Evolutionary conservation across 2,113 vertebrate species (phyloP).

Genomic region (Lepus americanus): DNA sequence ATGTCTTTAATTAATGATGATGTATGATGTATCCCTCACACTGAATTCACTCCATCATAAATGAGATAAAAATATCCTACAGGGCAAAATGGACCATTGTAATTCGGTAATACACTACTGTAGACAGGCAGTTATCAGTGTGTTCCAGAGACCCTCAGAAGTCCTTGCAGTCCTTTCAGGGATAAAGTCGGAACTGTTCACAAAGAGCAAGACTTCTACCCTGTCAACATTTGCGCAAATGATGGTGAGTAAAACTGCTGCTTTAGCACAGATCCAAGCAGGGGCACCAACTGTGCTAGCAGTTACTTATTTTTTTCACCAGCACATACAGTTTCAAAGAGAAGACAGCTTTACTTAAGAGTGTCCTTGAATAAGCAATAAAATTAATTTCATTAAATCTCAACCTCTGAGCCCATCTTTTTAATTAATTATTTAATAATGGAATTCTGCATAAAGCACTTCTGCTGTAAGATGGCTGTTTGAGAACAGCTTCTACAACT

Average conservation of each 20-base stretch:
- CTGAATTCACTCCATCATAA: background rate
- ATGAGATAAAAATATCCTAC: background rate
- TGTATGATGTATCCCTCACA: background rate
- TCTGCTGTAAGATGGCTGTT: background rate
- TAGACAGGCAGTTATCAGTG: too few species aligned
- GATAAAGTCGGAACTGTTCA: background rate
- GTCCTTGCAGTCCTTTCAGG: background rate
- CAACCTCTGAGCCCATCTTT: background rate
- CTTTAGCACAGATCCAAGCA: background rate
- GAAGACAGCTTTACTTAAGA: background rate
- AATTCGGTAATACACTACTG: background rate
- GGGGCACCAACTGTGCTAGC: background rate
- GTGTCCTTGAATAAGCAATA: background rate
- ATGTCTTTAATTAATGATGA: background rate
- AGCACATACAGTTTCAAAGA: too few species aligned
- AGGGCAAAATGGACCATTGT: background rate
- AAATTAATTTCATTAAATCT: background rate
- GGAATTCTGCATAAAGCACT: background rate
- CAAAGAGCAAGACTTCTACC: background rate
- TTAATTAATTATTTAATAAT: background rate
- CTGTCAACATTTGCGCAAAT: background rate
- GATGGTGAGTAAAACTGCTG: background rate
- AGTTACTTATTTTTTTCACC: background rate
- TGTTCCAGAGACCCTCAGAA: background rate
- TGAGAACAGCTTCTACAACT: background rate